Conservation (phyloP, 2,888 invertebrate species). For the Noctua fimbriata region DNA sequence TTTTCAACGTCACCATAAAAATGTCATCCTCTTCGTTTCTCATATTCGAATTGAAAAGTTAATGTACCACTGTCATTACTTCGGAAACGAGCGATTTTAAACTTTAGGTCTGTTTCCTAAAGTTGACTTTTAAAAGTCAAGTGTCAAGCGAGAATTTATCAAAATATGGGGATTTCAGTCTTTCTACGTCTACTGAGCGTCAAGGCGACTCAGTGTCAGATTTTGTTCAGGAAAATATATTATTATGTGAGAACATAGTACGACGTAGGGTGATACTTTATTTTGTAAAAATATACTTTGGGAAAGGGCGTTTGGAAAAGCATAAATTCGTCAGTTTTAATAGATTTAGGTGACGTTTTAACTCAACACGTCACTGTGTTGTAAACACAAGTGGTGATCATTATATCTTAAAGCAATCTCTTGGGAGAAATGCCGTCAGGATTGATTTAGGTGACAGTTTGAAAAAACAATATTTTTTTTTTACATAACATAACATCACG, state of each 20-base stretch:
- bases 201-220: conserved; percentile 33
- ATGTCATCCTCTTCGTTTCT: conserved; percentile 60
- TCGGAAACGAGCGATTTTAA: conserved; percentile 26
- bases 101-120: neutral
- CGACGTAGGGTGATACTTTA: neutral
- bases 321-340: conserved; percentile 33
- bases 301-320: neutral
- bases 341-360: neutral
- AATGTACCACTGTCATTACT: conserved; percentile 49
- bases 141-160: conserved; percentile 9
- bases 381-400: neutral
- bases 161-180: conserved; percentile 33
- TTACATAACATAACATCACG: neutral
- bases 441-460: neutral
- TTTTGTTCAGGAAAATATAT: conserved; percentile 24
- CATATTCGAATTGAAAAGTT: conserved; percentile 60
- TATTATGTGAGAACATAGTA: neutral
- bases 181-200: conserved; percentile 30
- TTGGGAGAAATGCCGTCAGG: neutral
- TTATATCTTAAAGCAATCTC: neutral
- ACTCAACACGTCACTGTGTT: neutral
- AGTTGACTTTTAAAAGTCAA: conserved; percentile 17
- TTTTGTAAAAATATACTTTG: conserved; percentile 11
- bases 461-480: neutral
- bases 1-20: conserved; percentile 67